Percentiles rank a stretch among this genome's conserved stretches.
Conservation (phyloP, 2,888 invertebrate species). For the Heliconius aoede region DNA sequence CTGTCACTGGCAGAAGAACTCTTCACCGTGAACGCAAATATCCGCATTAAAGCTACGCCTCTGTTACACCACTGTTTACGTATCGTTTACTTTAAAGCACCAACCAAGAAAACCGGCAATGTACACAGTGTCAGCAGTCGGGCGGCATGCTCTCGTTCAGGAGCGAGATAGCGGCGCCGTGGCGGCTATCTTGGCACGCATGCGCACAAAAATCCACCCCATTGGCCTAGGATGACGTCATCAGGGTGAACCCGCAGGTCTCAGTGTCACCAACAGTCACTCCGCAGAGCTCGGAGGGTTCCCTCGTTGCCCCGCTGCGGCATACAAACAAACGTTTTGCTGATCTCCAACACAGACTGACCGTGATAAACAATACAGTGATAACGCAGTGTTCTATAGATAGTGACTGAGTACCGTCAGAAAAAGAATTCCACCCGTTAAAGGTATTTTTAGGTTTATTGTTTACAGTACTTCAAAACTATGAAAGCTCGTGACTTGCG, state of each 20-base stretch:
- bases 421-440: constrained; percentile 23
- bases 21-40: constrained; percentile 68
- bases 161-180: constrained; percentile 71
- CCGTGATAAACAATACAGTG: constrained; percentile 50
- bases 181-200: constrained; percentile 75
- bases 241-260: constrained; percentile 79
- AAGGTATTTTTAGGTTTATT: constrained; percentile 43
- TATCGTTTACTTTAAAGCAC: constrained; percentile 49
- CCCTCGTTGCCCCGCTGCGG: constrained; percentile 60
- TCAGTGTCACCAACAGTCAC: constrained; percentile 81
- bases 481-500: constrained; percentile 37
- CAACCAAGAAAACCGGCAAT: constrained; percentile 65
- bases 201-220: constrained; percentile 72
- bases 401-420: constrained; percentile 26
- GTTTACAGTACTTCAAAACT: constrained; percentile 41
- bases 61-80: constrained; percentile 61
- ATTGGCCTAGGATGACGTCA: constrained; percentile 83
- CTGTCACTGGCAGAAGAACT: constrained; percentile 79
- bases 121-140: constrained; percentile 57
- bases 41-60: constrained; percentile 54
- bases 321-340: constrained; percentile 71
- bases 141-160: constrained; percentile 54
- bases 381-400: constrained; percentile 45
- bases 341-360: constrained; percentile 47
- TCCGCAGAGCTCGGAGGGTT: constrained; percentile 71